Evolutionary conservation across 2,797 vertebrate species (phyloP), one percentile per base, ranked within the genome.

Genomic region (Coccyzus lansbergi): DNA sequence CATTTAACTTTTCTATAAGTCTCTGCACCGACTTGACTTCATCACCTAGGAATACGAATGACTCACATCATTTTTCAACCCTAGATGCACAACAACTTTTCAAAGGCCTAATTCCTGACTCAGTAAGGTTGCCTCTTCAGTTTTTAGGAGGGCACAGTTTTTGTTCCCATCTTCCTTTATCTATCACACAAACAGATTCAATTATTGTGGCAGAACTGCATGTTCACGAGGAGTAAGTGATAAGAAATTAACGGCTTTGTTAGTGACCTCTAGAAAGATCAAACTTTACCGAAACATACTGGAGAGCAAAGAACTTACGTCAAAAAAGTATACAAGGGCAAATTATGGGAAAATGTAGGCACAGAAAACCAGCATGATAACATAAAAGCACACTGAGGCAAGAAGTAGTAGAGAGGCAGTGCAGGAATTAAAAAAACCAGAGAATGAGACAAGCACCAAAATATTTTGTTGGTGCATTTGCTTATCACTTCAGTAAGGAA

Each of bases 1-100:
- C 97, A 53, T 97, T 97, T 94, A 99, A 92, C 92, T 96, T 97
- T 85, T 96, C 97, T 95, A 97, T 94, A 74, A 98, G 98, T 71
- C 93, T 96, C 80, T 97, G 97, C 53, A 97, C 95, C 92, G 96
- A 91, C 86, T 93, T 97, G n/a, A 84, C 87, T 78, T 98, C 97
- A 92, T 89, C 97, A 97, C 78, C 98, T 98, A 92, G 4, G 3
- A 95, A 94, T 55, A 93, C 4, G 96, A 92, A 96, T 48, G 9
- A 86, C 69, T 69, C 5, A 5, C 22, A 62, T 92, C 88, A 95
- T 82, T 94, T 82, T 85, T 90, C 83, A 83, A 65, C 7, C 70
- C 29, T 18, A 75, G 21, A 71, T 25, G 21, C 46, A 56, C 34
- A 75, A 71, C 8, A 65, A 42, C 44, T 75, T 71, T 74, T 52